Evolutionary conservation across 2,797 vertebrate species (phyloP).

Genomic region (Gorsachius magnificus): DNA sequence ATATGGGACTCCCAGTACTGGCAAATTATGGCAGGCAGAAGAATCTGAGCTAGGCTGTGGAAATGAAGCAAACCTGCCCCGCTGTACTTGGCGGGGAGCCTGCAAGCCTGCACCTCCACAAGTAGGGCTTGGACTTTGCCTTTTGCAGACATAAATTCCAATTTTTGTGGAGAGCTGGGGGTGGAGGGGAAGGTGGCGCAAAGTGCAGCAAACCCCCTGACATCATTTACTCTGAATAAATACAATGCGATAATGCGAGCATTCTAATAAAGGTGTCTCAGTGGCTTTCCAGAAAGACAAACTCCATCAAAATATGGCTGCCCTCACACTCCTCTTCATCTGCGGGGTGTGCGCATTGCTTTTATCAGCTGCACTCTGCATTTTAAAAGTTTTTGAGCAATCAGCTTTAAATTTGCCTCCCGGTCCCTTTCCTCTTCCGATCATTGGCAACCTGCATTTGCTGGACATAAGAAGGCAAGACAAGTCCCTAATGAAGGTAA

Average conservation of each 20-base stretch:
- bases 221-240: background rate
- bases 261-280: background rate
- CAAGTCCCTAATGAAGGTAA: slow-evolving; percentile 69
- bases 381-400: background rate
- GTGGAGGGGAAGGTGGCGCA: background rate
- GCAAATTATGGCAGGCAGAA: background rate
- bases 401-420: slow-evolving; percentile 45
- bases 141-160: background rate
- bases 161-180: background rate
- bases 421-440: slow-evolving; percentile 39
- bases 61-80: background rate
- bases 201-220: background rate
- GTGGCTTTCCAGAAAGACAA: background rate
- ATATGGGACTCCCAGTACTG: background rate
- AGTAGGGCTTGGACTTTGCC: background rate
- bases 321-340: background rate
- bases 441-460: slow-evolving; percentile 68
- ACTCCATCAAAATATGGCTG: background rate
- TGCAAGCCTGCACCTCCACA: background rate
- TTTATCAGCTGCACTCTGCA: background rate
- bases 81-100: background rate
- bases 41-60: background rate
- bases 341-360: background rate
- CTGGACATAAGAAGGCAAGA: slow-evolving; percentile 60
- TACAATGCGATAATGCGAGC: rapidly evolving